These are phyloP conservation scores for Diadema setosum DNA, from an alignment of 35 echinoderm and acorn worm genomes.

Conservation along the genomic window DNA sequence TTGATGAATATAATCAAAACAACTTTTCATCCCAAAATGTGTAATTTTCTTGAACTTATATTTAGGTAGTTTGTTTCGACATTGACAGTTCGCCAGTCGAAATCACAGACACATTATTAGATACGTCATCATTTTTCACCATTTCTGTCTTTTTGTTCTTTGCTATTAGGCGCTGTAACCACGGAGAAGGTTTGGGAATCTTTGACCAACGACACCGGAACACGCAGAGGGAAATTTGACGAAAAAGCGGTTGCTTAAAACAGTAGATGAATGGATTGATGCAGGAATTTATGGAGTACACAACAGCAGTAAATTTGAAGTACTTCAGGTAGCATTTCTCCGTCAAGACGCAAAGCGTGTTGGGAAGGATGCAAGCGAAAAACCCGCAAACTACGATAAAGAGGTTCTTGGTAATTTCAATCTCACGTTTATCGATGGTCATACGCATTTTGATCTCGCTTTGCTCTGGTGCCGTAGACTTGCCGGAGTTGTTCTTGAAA, in stretches of 20 bases:
- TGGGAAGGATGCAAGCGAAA: not conserved
- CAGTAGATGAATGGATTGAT: conserved; percentile 18
- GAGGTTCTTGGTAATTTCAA: conserved; percentile 20
- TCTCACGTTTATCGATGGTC: conserved; percentile 1
- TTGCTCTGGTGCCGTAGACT: not conserved
- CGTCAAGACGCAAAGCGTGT: not conserved
- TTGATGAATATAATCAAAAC: too few relatives aligned
- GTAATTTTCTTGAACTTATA: too few relatives aligned
- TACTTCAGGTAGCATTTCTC: not conserved
- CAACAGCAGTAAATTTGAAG: not conserved
- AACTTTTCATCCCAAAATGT: too few relatives aligned
- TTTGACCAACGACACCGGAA: conserved; percentile 4
- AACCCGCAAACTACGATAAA: not conserved
- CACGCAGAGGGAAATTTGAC: not conserved
- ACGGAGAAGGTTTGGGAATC: not conserved
- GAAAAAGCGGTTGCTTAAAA: conserved; percentile 1
- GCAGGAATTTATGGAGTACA: conserved; percentile 1
- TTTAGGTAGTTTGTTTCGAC: too few relatives aligned
- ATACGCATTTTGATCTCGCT: not conserved
- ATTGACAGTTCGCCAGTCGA: too few relatives aligned
- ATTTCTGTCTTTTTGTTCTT: too few relatives aligned
- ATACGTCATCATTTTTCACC: too few relatives aligned
- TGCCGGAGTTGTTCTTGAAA: not conserved
- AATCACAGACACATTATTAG: too few relatives aligned
- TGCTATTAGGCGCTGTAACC: not conserved